Percentiles rank a stretch among this genome's conserved stretches.
Evolutionary conservation across 2,797 vertebrate genomes (phyloP).

Genomic region (Steatocranus sp.): DNA sequence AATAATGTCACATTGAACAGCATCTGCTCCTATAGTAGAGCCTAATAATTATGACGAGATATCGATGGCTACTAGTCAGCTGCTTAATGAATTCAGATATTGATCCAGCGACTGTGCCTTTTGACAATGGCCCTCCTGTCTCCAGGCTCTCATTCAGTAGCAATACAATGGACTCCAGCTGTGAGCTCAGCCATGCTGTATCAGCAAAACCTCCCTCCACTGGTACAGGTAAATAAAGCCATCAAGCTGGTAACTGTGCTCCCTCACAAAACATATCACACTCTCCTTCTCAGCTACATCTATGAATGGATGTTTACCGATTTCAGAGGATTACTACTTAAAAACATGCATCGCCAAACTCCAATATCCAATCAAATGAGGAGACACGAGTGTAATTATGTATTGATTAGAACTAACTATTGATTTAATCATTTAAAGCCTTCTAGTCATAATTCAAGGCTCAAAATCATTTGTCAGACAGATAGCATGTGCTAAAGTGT

Average conservation of each 20-base stretch:
- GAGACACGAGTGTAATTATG: conserved; percentile 57
- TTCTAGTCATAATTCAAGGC: conserved; percentile 44
- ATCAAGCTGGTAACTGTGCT: neutral
- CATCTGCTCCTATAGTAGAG: conserved; percentile 57
- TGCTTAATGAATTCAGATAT: conserved; percentile 78
- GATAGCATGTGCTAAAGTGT: conserved; percentile 20
- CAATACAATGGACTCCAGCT: conserved; percentile 71
- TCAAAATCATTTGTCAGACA: conserved; percentile 23
- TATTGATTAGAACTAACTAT: conserved; percentile 70
- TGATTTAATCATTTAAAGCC: conserved; percentile 62
- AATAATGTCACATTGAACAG: conserved; percentile 35
- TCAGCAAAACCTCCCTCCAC: conserved; percentile 43
- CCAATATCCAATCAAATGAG: conserved; percentile 57
- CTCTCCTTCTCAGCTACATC: neutral
- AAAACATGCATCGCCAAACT: conserved; percentile 24
- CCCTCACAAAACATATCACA: neutral
- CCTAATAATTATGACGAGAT: conserved; percentile 67
- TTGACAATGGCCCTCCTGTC: conserved; percentile 70
- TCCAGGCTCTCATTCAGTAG: conserved; percentile 56
- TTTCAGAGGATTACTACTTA: conserved; percentile 16
- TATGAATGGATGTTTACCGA: neutral
- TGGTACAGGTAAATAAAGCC: conserved; percentile 29
- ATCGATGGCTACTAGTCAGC: conserved; percentile 70
- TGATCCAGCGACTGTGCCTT: conserved; percentile 67
- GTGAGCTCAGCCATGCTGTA: conserved; percentile 51